Evolutionary conservation across 1,140 invertebrate species (phyloP), one percentile per base, ranked within the genome.

Genomic region (Mizuhopecten yessoensis): DNA sequence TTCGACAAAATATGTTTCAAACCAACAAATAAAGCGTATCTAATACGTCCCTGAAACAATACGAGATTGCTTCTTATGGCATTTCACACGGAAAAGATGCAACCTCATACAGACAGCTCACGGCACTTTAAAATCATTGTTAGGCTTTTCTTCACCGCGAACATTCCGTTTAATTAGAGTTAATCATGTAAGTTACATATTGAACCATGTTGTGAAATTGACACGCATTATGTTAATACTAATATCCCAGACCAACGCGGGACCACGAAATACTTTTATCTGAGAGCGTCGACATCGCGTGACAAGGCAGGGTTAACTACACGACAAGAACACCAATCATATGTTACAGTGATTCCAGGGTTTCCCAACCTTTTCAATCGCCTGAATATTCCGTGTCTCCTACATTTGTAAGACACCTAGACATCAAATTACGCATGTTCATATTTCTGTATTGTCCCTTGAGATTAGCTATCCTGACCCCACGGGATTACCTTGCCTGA

Each of bases 401-500:
- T 75, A 75, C 23, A 75, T 75, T 75, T 75, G 57, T 75, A 75
- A 75, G 29, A 7, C 57, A 75, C 29, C n/a, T 75, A 75, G 57
- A 75, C 57, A 75, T 75, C 57, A 75, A 75, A 75, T 75, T 75
- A 75, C 57, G 57, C 57, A 75, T 75, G 57, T 75, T 75, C 57
- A 75, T 75, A 75, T 75, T 75, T 29, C 57, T 75, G 57, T 75
- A 75, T 75, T 75, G 57, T 75, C 57, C 57, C n/a, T 29, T 29
- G n/a, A 75, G 23, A 75, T 75, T 75, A n/a, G 57, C 23, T 75
- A 17, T 75, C 57, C 57, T 75, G 57, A 75, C 57, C 57, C 57
- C 57, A 75, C 23, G 3, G 57, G 57, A 75, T 75, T 75, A 29
- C 57, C n/a, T 75, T 75, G 23, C 57, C 23, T 75, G 57, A 75